A percentile compares a stretch with the other conserved stretches of the same genome.
phyloP scores from a whole-genome alignment of 2,888 invertebrate species.

The Slavum lentiscoides region DNA sequence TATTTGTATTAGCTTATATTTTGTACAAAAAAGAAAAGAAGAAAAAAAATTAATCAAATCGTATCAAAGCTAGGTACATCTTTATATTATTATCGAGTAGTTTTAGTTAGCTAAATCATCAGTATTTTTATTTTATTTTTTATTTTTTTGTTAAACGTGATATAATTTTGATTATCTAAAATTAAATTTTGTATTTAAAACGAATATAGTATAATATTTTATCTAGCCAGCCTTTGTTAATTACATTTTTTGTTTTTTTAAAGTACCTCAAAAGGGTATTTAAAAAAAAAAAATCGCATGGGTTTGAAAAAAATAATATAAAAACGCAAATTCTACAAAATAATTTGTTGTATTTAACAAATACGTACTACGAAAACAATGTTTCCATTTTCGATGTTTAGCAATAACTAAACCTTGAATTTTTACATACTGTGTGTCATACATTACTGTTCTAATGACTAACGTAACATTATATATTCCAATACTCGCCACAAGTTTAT shows the following conservation, averaged over 20 bases:
- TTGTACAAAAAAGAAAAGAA: conserved; percentile 34
- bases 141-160: conserved; percentile 36
- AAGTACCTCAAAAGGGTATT: not conserved
- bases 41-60: conserved; percentile 19
- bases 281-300: too few relatives aligned
- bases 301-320: too few relatives aligned
- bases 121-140: conserved; percentile 33
- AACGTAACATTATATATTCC: too few relatives aligned
- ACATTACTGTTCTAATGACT: too few relatives aligned
- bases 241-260: not conserved
- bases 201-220: conserved; percentile 12
- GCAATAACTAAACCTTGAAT: too few relatives aligned
- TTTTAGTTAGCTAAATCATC: conserved; percentile 36
- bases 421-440: too few relatives aligned
- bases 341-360: too few relatives aligned
- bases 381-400: too few relatives aligned
- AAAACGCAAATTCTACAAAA: too few relatives aligned
- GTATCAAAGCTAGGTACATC: conserved; percentile 29
- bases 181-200: conserved; percentile 47
- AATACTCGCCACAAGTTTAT: too few relatives aligned
- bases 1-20: conserved; percentile 47
- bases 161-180: conserved; percentile 13
- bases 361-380: too few relatives aligned
- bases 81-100: conserved; percentile 32
- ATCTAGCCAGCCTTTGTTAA: not conserved